Base-by-base conservation (phyloP, 2,113 vertebrate genomes). In the Aix galericulata region DNA sequence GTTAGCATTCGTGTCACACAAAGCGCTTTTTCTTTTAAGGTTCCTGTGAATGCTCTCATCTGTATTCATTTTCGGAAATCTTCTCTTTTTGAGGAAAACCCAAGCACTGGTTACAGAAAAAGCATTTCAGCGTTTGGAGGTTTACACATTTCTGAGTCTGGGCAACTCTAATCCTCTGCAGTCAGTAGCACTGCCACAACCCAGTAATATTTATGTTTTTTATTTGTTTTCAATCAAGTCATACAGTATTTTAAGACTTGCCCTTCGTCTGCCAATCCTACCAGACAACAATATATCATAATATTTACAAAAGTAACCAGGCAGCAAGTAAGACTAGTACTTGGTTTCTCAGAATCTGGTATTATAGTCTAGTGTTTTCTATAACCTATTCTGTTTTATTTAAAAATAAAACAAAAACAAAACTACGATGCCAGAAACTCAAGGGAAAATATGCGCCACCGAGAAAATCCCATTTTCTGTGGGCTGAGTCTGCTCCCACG, bases 401-500 rank as follows among this genome's bases (percentile, higher is more conserved):
- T 6, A 8, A 86, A 88, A 90, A 67, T 52, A 81, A 66, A 90
- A 91, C 52, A 86, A 83, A 97, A 94, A 88, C 94, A 97, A 95
- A 95, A 76, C 87, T 55, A 72, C n/a, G 75, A 78, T 96, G 92
- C 59, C 95, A 96, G 92, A 62, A 95, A 53, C 88, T 86, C 72
- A 44, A 76, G 55, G 67, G 53, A 87, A 87, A 87, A 94, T 27
- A 71, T 67, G 85, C 44, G 68, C 85, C 77, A 71, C 38, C 25
- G 64, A 94, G 92, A 96, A 92, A 96, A 92, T 52, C 72, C 80
- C 34, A 17, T 40, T 93, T 93, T 88, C 94, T 81, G 90, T 92
- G 91, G 94, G 92, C 82, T 87, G 90, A 53, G 68, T 44, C 62
- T 80, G 71, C 91, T 95, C 93, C 93, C 90, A 91, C 86, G 38